A percentile compares a stretch with the other conserved stretches of the same genome.
Evolutionary conservation across 2,888 invertebrate genomes (phyloP).

Genomic region (Calliopum simillimum): DNA sequence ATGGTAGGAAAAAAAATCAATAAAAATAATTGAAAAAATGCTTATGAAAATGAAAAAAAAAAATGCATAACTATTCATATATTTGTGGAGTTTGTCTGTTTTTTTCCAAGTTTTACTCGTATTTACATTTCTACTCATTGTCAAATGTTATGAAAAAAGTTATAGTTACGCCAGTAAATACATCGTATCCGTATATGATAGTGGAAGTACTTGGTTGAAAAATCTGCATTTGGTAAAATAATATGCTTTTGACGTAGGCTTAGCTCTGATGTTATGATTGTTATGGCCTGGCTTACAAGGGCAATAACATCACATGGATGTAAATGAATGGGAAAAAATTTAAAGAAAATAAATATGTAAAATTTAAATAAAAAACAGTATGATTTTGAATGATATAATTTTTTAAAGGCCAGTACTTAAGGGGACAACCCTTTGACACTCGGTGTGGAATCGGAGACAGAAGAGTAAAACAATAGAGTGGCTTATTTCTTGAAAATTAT

Average conservation of each 20-base stretch:
- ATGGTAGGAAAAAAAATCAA: conserved; percentile 5
- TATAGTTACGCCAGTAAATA: too few relatives aligned
- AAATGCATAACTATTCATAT: conserved; percentile 24
- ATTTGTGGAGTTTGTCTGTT: not conserved
- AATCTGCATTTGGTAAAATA: not conserved
- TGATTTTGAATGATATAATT: too few relatives aligned
- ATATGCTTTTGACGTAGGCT: not conserved
- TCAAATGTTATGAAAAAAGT: conserved; percentile 13
- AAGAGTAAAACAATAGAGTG: too few relatives aligned
- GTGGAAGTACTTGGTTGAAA: conserved; percentile 3
- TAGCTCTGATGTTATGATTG: not conserved
- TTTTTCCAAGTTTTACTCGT: not conserved
- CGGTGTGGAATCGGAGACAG: too few relatives aligned
- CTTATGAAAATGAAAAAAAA: conserved; percentile 23
- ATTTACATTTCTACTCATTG: conserved; percentile 11
- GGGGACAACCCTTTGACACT: too few relatives aligned
- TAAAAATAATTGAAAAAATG: conserved; percentile 2
- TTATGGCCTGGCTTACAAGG: conserved; percentile 1
- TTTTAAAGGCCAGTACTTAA: too few relatives aligned
- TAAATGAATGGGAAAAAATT: not conserved
- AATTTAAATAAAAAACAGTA: too few relatives aligned
- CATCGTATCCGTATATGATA: too few relatives aligned
- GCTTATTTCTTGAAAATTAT: too few relatives aligned
- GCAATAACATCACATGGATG: conserved; percentile 7
- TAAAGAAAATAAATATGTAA: not conserved